Conservation (phyloP, 2,888 invertebrate species). For the Lepeophtheirus nordmannii region DNA sequence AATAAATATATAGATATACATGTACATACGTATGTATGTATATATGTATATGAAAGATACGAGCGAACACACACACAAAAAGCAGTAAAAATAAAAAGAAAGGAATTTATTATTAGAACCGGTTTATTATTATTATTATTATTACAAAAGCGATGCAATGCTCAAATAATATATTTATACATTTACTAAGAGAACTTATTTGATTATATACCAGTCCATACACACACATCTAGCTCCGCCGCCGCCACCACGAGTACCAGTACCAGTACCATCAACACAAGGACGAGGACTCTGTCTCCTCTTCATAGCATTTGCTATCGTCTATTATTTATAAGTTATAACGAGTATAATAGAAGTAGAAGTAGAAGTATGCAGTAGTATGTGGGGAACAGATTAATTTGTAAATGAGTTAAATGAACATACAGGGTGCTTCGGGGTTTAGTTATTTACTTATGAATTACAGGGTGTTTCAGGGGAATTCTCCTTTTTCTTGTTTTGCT, state of each 20-base stretch:
- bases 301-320: too few relatives aligned
- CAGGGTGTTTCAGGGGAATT: too few relatives aligned
- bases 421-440: not conserved
- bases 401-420: not conserved
- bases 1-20: not conserved
- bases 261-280: too few relatives aligned
- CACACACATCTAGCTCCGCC: not conserved
- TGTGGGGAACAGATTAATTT: not conserved
- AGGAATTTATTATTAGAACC: constrained; percentile 6
- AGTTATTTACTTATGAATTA: too few relatives aligned
- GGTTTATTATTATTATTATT: constrained; percentile 7
- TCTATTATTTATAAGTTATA: too few relatives aligned
- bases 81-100: not conserved
- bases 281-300: too few relatives aligned
- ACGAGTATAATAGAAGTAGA: not conserved
- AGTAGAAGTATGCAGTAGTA: too few relatives aligned
- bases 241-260: too few relatives aligned
- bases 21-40: too few relatives aligned
- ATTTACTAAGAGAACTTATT: not conserved
- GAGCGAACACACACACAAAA: too few relatives aligned
- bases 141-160: constrained; percentile 3
- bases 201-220: not conserved
- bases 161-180: not conserved
- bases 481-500: too few relatives aligned
- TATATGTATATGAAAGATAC: too few relatives aligned